These are phyloP conservation scores for Bos indicus DNA, from an alignment of 2,113 vertebrate genomes.

Conservation along the genomic window DNA sequence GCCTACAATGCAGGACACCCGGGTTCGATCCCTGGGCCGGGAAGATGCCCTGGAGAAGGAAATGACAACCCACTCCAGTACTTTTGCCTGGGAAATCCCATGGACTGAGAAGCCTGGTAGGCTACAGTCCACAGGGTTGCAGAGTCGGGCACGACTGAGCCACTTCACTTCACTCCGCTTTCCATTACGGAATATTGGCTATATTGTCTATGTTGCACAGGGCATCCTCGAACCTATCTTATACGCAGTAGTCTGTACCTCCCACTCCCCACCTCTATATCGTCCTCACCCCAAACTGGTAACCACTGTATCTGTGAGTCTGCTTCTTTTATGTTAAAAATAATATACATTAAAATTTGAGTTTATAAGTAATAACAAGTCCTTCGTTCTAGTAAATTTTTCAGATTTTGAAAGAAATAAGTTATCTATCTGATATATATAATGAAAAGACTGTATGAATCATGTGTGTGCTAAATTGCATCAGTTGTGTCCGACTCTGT, in stretches of 20 bases:
- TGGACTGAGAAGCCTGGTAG: too few species aligned
- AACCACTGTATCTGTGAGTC: neutral
- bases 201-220: neutral
- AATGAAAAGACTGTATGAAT: neutral
- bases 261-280: neutral
- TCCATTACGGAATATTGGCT: neutral
- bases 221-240: neutral
- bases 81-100: too few species aligned
- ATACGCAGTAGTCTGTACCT: neutral
- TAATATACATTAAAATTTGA: neutral
- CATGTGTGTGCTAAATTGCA: neutral
- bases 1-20: too few species aligned
- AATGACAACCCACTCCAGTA: too few species aligned
- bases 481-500: rapidly evolving
- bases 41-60: too few species aligned
- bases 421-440: neutral
- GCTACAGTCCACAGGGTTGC: too few species aligned
- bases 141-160: too few species aligned
- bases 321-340: neutral
- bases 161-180: neutral
- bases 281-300: neutral
- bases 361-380: neutral
- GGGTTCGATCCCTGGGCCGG: too few species aligned
- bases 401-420: neutral
- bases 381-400: neutral